Conservation (phyloP, 2,797 vertebrate species). For the Gadopsis bispinosus region DNA sequence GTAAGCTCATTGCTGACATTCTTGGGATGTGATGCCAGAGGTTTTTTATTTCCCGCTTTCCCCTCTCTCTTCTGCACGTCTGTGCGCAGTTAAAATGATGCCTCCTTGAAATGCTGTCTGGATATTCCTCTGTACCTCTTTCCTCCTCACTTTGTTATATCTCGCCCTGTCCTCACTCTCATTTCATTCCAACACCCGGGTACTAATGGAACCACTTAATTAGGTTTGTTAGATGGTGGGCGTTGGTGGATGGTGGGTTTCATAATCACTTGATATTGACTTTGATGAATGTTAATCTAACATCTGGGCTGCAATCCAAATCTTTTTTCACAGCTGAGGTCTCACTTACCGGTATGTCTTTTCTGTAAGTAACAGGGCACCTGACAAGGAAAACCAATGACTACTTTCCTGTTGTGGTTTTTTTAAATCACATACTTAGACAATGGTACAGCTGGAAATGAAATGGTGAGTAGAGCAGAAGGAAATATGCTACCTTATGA, state of each 20-base stretch:
- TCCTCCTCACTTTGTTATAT: slow-evolving; percentile 51
- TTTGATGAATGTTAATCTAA: slow-evolving; percentile 72
- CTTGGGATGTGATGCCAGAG: slow-evolving; percentile 81
- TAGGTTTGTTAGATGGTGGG: slow-evolving; percentile 62
- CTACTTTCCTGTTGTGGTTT: slow-evolving; percentile 57
- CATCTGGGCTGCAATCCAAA: slow-evolving; percentile 61
- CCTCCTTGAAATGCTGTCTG: slow-evolving; percentile 64
- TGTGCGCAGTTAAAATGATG: slow-evolving; percentile 75
- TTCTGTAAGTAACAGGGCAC: slow-evolving; percentile 49
- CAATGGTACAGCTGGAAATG: slow-evolving; percentile 59
- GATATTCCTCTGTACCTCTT: slow-evolving; percentile 54
- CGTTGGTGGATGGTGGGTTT: slow-evolving; percentile 44
- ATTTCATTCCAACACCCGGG: slow-evolving; percentile 48
- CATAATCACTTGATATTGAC: slow-evolving; percentile 66
- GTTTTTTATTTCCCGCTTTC: slow-evolving; percentile 67
- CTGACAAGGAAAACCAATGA: slow-evolving; percentile 59
- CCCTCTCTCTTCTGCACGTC: slow-evolving; percentile 65
- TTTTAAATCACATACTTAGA: slow-evolving; percentile 44
- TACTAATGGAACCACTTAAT: slow-evolving; percentile 61
- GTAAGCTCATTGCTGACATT: slow-evolving; percentile 84
- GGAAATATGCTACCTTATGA: slow-evolving; percentile 50
- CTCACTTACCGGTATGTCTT: slow-evolving; percentile 39
- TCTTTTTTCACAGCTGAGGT: slow-evolving; percentile 54
- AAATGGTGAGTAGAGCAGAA: slow-evolving; percentile 41
- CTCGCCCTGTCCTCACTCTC: slow-evolving; percentile 38